Evolutionary conservation across 2,113 vertebrate species (phyloP).

Genomic region (Cavia porcellus): DNA sequence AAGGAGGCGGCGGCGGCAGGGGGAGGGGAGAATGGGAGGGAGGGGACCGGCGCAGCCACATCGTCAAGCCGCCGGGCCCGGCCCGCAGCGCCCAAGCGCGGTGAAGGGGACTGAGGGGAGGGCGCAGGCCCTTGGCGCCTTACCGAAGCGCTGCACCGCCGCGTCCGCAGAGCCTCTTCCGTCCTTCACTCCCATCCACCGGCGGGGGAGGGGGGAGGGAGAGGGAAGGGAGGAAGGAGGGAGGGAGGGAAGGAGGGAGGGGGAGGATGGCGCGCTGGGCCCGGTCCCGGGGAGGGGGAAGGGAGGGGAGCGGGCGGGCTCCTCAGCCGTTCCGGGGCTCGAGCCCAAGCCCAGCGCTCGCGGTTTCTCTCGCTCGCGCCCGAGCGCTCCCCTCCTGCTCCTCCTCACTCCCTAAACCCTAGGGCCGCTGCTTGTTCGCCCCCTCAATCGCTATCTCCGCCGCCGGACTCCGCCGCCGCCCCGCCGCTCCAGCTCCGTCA

Average conservation of each 20-base stretch:
- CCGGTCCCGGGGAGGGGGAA: constrained; percentile 70
- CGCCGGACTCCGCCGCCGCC: constrained; percentile 79
- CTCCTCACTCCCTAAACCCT: background rate
- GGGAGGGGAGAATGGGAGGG: constrained; percentile 77
- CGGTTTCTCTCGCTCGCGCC: constrained; percentile 69
- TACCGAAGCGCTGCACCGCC: constrained; percentile 80
- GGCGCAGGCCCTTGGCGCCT: constrained; percentile 60
- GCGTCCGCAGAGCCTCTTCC: constrained; percentile 82
- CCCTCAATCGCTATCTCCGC: constrained; percentile 78
- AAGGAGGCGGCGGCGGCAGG: constrained; percentile 77
- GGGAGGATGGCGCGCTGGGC: constrained; percentile 77
- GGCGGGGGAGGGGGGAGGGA: constrained; percentile 77
- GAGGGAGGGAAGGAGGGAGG: constrained; percentile 73
- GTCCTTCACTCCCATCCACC: constrained; percentile 86
- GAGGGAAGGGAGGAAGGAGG: constrained; percentile 74
- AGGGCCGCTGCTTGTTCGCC: constrained; percentile 21
- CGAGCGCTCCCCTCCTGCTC: constrained; percentile 62
- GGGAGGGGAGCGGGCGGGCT: constrained; percentile 76
- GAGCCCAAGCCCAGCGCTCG: constrained; percentile 79
- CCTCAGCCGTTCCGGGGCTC: constrained; percentile 82
- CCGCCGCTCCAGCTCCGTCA: constrained; percentile 80
- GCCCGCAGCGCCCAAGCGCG: constrained; percentile 58
- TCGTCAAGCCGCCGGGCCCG: constrained; percentile 74
- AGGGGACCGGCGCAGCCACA: constrained; percentile 81
- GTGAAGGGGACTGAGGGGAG: background rate